These are phyloP conservation scores for Castor canadensis DNA, from an alignment of 2,113 vertebrate species.

Conservation along the genomic window DNA sequence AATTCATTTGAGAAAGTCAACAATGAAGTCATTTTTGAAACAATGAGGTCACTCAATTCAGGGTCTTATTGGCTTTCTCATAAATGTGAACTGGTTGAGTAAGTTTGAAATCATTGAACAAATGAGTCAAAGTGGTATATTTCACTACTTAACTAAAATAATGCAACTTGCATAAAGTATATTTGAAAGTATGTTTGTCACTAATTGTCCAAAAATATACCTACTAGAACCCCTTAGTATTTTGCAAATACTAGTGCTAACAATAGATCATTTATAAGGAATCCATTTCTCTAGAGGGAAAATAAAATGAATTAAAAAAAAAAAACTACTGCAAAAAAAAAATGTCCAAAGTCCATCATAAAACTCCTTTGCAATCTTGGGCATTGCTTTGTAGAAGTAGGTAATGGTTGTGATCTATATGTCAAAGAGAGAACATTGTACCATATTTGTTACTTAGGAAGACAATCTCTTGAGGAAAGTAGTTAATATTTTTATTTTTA, in stretches of 20 bases:
- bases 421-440: not conserved
- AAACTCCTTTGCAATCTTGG: not conserved
- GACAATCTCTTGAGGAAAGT: not conserved
- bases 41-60: not conserved
- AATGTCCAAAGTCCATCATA: not conserved
- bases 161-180: slow-evolving; percentile 11
- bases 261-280: not conserved
- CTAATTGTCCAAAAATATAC: slow-evolving; percentile 3
- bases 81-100: slow-evolving; percentile 11
- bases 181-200: slow-evolving; percentile 20
- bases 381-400: not conserved
- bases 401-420: not conserved
- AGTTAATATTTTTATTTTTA: no score
- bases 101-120: not conserved
- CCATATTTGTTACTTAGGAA: not conserved
- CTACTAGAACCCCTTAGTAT: not conserved
- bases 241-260: not conserved
- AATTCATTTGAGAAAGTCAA: not conserved
- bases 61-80: not conserved
- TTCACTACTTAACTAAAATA: slow-evolving; percentile 25
- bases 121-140: not conserved
- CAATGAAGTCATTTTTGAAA: slow-evolving; percentile 17
- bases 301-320: no score
- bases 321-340: not conserved
- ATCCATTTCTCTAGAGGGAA: not conserved